Conservation (phyloP, 1,140 invertebrate species). For the Chrysoperla carnea region DNA sequence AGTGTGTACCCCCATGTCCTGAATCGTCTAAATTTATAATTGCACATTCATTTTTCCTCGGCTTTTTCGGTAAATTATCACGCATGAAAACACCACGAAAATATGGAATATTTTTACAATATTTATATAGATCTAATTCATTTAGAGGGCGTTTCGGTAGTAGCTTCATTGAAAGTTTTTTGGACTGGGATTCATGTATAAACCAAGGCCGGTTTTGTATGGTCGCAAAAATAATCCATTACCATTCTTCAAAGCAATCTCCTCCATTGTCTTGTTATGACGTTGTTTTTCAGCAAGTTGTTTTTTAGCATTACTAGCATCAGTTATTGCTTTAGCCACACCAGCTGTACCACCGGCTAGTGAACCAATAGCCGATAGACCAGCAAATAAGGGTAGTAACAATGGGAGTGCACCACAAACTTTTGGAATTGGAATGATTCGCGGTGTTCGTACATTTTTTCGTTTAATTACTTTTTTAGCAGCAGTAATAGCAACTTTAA, state of each 20-base stretch:
- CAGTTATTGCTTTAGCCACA: conserved; percentile 18
- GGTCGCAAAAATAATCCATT: conserved; percentile 12
- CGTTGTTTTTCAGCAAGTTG: conserved; percentile 13
- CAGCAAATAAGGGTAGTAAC: conserved; percentile 19
- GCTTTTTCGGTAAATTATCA: conserved; percentile 9
- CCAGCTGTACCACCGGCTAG: conserved; percentile 14
- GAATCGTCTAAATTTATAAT: conserved; percentile 16
- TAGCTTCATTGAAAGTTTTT: conserved; percentile 9
- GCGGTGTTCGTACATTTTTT: conserved; percentile 9
- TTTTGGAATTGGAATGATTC: conserved; percentile 18
- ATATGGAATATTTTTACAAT: conserved; percentile 9
- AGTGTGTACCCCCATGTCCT: conserved; percentile 15
- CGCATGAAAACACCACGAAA: conserved; percentile 19
- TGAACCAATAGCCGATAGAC: conserved; percentile 17
- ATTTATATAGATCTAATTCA: conserved; percentile 11
- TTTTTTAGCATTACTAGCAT: conserved; percentile 13
- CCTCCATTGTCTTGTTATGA: conserved; percentile 18
- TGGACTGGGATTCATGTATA: conserved; percentile 2
- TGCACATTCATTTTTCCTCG: conserved; percentile 11
- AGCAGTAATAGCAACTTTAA: conserved; percentile 6
- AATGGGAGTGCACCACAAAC: conserved; percentile 17
- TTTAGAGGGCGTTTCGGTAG: conserved; percentile 11
- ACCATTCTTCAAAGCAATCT: conserved; percentile 12
- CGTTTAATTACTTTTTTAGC: conserved; percentile 5
- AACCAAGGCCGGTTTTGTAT: background rate